Evolutionary conservation across 2,888 invertebrate species (phyloP).

Genomic region (Caenorhabditis sp.): DNA sequence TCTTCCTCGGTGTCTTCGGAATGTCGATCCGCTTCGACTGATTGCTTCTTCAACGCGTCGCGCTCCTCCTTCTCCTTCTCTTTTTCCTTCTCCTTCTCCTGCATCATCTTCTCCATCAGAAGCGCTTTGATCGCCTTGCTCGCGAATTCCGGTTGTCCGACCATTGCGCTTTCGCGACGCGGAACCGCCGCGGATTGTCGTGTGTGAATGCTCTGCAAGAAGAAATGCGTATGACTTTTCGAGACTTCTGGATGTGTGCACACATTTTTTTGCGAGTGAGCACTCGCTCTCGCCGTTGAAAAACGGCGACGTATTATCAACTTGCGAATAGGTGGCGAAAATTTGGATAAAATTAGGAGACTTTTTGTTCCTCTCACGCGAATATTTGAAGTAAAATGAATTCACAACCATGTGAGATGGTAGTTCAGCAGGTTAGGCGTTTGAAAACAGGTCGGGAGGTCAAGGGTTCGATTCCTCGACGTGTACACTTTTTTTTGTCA

Average conservation of each 20-base stretch:
- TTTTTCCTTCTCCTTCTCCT: slow-evolving; percentile 61
- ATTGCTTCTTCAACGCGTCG: slow-evolving; percentile 54
- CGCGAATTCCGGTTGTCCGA: slow-evolving; percentile 64
- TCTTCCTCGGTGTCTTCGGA: slow-evolving; percentile 59
- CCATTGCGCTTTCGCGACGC: slow-evolving; percentile 67
- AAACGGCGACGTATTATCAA: too few species aligned
- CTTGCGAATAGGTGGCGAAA: too few species aligned
- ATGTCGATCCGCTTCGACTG: slow-evolving; percentile 42
- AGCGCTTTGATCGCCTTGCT: slow-evolving; percentile 65
- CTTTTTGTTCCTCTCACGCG: too few species aligned
- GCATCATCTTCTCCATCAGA: slow-evolving; percentile 69
- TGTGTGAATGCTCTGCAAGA: slow-evolving; percentile 55
- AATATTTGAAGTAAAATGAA: too few species aligned
- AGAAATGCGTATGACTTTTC: too few species aligned
- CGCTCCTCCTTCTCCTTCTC: slow-evolving; percentile 63
- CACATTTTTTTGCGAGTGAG: too few species aligned
- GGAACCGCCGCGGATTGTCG: slow-evolving; percentile 58
- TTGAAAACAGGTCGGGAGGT: too few species aligned
- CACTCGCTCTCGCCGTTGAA: too few species aligned
- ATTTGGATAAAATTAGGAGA: too few species aligned
- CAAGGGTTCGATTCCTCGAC: background rate
- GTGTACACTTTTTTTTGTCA: background rate
- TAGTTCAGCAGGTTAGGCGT: too few species aligned
- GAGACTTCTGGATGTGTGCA: too few species aligned
- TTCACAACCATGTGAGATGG: too few species aligned